Evolutionary conservation across 2,113 vertebrate genomes (phyloP), one percentile per base, ranked within the genome.

Genomic region (Ceratotherium simum): DNA sequence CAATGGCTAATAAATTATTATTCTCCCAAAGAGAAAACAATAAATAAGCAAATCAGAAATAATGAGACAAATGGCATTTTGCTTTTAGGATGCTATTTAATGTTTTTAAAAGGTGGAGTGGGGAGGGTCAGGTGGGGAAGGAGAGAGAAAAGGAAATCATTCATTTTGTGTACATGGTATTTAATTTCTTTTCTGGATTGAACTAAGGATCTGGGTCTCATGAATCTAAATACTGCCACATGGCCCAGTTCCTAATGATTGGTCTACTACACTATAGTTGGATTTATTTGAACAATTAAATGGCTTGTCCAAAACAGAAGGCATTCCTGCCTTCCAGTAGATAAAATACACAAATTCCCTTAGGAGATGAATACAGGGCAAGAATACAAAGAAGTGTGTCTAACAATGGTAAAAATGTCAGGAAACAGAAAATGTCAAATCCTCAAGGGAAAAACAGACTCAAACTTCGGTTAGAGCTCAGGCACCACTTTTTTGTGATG

Each of bases 401-500:
- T 91, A 97, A 98, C 98, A 97, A 97, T 85, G 96, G 97, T 84
- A 98, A 97, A 98, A 98, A 97, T 98, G 97, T 98, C 98, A 98
- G 97, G 95, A 97, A 98, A 98, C 3, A 98, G 98, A 98, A 97
- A 99, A 98, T 99, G 98, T 98, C 98, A 99, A 98, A 98, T 97
- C 92, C 98, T 93, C 96, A 31, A 69, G 84, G 97, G 97, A 92
- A 87, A 96, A 87, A 90, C 17, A 91, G 97, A 98, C 92, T 84
- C 96, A 94, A 96, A 97, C 96, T 98, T 29, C 86, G 95, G 97
- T 96, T 96, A 94, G 92, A 96, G 96, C 95, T 96, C 81, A 36
- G 97, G 94, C 60, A 29, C 72, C 96, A 2, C 48, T 70, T 95
- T 97, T 97, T 87, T 98, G 96, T 97, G 97, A 98, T 91, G 84